A percentile compares a stretch with the other conserved stretches of the same genome.
phyloP scores from a whole-genome alignment of 2,113 vertebrate species.

The Clarias gariepinus region DNA sequence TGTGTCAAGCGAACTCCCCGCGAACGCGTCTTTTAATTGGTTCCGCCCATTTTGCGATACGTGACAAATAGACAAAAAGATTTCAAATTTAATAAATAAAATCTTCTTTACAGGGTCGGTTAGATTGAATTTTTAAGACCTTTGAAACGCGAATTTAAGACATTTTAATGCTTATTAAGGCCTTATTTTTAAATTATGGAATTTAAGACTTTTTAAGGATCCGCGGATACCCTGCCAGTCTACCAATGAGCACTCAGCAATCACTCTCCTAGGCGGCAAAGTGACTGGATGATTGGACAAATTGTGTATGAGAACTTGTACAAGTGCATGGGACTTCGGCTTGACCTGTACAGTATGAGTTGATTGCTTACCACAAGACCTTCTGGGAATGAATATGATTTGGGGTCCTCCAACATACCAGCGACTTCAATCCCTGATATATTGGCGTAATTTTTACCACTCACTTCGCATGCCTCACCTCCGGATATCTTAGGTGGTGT shows the following conservation, averaged over 20 bases:
- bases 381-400: neutral
- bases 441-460: neutral
- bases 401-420: neutral
- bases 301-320: neutral
- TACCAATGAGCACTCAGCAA: constrained; percentile 36
- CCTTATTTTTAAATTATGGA: no score
- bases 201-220: no score
- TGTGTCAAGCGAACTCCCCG: no score
- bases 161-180: no score
- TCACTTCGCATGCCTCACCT: neutral
- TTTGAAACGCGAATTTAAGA: no score
- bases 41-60: no score
- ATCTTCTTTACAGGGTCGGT: no score
- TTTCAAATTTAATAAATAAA: no score
- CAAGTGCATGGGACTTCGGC: neutral
- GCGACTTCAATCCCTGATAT: neutral
- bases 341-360: neutral
- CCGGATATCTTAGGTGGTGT: neutral
- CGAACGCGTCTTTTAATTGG: no score
- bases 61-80: no score
- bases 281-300: neutral
- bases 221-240: no score
- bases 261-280: neutral
- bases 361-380: neutral
- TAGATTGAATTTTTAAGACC: no score